Conservation (phyloP, 2,797 vertebrate genomes). For the Myripristis jacobus region DNA sequence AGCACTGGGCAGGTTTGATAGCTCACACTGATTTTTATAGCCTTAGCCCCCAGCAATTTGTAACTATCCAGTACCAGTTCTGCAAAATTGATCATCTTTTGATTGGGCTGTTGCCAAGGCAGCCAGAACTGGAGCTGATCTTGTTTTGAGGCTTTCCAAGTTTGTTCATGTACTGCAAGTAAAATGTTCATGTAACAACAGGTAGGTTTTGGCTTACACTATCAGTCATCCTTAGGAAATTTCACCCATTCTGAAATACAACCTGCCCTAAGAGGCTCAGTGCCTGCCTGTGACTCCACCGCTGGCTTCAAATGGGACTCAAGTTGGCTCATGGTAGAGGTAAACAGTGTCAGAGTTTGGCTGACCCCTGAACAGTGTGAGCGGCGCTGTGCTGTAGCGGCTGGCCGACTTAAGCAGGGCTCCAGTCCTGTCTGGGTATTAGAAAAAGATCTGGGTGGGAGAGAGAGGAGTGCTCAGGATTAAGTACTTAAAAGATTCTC, state of each 20-base stretch:
- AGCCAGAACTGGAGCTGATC: conserved; percentile 6
- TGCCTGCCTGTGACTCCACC: too few relatives aligned
- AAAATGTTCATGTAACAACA: background rate
- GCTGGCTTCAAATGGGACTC: background rate
- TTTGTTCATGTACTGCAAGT: conserved; percentile 6
- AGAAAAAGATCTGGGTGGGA: conserved; percentile 47
- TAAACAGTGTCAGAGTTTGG: conserved; percentile 31
- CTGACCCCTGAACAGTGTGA: conserved; percentile 37
- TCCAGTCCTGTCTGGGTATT: conserved; percentile 61
- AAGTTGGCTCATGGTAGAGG: conserved; percentile 33
- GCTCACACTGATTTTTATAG: conserved; percentile 45
- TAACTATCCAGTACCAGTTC: conserved; percentile 30
- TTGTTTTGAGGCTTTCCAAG: conserved; percentile 12
- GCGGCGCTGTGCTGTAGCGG: conserved; percentile 29
- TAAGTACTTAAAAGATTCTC: conserved; percentile 77
- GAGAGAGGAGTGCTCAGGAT: conserved; percentile 62
- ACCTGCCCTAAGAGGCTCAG: background rate
- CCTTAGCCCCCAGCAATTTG: conserved; percentile 39
- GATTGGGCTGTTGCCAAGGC: conserved; percentile 20
- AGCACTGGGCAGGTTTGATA: conserved; percentile 41
- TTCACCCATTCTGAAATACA: conserved; percentile 1
- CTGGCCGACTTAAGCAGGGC: conserved; percentile 39
- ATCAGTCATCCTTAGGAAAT: conserved; percentile 1
- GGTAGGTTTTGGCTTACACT: background rate
- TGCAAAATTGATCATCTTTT: conserved; percentile 35